Evolutionary conservation across 2,113 vertebrate species (phyloP).

Genomic region (Lepus timidus): DNA sequence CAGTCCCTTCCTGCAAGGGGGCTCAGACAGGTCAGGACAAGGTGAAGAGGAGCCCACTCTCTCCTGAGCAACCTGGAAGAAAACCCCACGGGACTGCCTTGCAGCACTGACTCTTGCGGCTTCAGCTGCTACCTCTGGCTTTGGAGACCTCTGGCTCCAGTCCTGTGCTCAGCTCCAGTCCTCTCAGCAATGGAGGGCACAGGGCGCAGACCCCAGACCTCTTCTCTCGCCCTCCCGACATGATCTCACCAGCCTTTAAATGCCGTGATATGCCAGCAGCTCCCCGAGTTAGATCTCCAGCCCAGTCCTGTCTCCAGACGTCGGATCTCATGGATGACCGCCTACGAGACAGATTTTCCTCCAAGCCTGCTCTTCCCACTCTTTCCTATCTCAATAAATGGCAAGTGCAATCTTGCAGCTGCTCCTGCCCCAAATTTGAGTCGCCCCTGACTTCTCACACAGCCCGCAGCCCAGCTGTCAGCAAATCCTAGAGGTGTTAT

Average conservation of each 20-base stretch:
- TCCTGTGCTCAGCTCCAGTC: not conserved
- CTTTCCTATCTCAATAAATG: slow-evolving; percentile 49
- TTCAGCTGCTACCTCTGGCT: not conserved
- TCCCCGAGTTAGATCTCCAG: slow-evolving; percentile 47
- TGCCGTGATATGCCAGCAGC: slow-evolving; percentile 18
- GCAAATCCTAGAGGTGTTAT: not conserved
- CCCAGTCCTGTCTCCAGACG: slow-evolving; percentile 27
- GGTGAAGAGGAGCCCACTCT: not conserved
- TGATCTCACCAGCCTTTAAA: slow-evolving; percentile 37
- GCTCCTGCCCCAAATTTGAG: slow-evolving; percentile 35
- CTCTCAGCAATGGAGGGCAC: not conserved
- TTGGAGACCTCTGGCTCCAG: not conserved
- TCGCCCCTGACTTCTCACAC: slow-evolving; percentile 1
- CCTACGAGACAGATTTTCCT: slow-evolving; percentile 55
- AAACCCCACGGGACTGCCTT: not conserved
- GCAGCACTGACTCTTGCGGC: not conserved
- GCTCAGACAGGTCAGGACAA: not conserved
- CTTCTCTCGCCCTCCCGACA: not conserved
- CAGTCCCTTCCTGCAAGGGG: not conserved
- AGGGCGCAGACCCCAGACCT: not conserved
- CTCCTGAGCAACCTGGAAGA: not conserved
- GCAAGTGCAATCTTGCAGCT: slow-evolving; percentile 3
- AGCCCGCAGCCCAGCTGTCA: slow-evolving; percentile 43
- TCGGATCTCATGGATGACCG: not conserved
- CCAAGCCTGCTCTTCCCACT: slow-evolving; percentile 18